Base-by-base conservation (phyloP, 1,140 invertebrate species). In the Hypsibius dujardini region DNA sequence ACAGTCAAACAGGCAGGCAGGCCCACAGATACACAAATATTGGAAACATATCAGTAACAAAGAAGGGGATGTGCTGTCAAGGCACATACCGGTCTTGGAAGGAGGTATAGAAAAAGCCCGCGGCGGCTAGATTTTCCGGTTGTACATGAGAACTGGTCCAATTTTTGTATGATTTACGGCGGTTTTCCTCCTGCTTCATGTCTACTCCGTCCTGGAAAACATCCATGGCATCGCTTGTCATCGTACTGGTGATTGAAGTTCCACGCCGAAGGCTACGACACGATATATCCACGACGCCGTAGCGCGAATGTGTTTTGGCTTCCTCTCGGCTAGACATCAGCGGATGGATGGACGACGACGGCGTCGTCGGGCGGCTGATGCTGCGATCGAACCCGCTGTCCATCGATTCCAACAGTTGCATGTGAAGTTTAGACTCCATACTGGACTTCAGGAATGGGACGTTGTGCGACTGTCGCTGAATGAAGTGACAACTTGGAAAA, bases 401-500 rank as follows among this genome's bases (percentile, higher is more conserved):
- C 62, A 67, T 67, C 12, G 62, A 67, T 42, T 67, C 62, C 62
- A 67, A 67, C 3, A 67, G 42, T 42, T 67, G 62, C 7, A 67
- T 3, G 45, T 67, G 62, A 12, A 67, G 62, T 42, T 67, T 67
- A 3, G 62, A 67, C 45, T 67, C 62, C 7, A 67, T 14, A 14
- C 42, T 42, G 3, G 62, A 14, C 42, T 67, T 67, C 3, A 14
- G 45, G 42, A 14, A 42, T 3, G 76, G 76, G 46, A 77, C 74
- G 70, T 76, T 76, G 47, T 72, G 67, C 28, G 74, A 76, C 2
- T 45, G 56, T 45, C 86, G 81, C 62, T 82, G 73, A 1, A 90
- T 85, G 79, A 90, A 90, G 47, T 84, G 83, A 78, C 88, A 90
- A 69, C 82, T 78, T 2, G 88, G 87, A 76, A 84, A 84, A 50